A percentile compares a stretch with the other conserved stretches of the same genome.
Conservation (phyloP, 2,113 vertebrate species). For the Etheostoma cragini region DNA sequence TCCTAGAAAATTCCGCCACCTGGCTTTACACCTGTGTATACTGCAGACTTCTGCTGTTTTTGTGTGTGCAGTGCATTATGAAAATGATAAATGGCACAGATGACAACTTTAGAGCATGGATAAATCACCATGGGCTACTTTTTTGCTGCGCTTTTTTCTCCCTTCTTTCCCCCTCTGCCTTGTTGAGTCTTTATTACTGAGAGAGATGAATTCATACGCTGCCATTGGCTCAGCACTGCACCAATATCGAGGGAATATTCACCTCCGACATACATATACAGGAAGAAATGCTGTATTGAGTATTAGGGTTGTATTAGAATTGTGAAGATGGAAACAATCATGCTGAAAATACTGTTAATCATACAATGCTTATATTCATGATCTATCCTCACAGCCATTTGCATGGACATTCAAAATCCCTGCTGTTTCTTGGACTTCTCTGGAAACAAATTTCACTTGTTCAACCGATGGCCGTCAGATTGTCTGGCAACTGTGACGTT, state of each 20-base stretch:
- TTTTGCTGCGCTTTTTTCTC: slow-evolving; percentile 49
- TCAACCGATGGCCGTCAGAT: slow-evolving; percentile 58
- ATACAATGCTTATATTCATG: background rate
- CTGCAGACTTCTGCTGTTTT: background rate
- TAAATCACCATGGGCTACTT: slow-evolving; percentile 32
- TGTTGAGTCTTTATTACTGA: slow-evolving; percentile 47
- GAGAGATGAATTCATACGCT: slow-evolving; percentile 43
- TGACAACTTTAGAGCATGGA: slow-evolving; percentile 7
- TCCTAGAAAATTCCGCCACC: background rate
- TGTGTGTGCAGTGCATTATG: background rate
- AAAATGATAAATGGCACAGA: slow-evolving; percentile 41
- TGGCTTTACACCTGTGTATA: slow-evolving; percentile 9
- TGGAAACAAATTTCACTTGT: slow-evolving; percentile 49
- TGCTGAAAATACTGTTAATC: slow-evolving; percentile 1
- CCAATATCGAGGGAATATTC: background rate
- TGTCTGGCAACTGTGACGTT: slow-evolving; percentile 60
- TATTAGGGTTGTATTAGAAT: background rate
- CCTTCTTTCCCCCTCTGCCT: slow-evolving; percentile 6
- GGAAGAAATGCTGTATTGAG: background rate
- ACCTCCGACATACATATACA: slow-evolving; percentile 28
- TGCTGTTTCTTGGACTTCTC: slow-evolving; percentile 55
- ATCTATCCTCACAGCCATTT: slow-evolving; percentile 8
- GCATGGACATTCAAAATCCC: slow-evolving; percentile 36
- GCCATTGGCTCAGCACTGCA: slow-evolving; percentile 11
- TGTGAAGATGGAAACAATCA: slow-evolving; percentile 1